Evolutionary conservation across 2,797 vertebrate species (phyloP), one percentile per base, ranked within the genome.

Genomic region (Antrozous pallidus): DNA sequence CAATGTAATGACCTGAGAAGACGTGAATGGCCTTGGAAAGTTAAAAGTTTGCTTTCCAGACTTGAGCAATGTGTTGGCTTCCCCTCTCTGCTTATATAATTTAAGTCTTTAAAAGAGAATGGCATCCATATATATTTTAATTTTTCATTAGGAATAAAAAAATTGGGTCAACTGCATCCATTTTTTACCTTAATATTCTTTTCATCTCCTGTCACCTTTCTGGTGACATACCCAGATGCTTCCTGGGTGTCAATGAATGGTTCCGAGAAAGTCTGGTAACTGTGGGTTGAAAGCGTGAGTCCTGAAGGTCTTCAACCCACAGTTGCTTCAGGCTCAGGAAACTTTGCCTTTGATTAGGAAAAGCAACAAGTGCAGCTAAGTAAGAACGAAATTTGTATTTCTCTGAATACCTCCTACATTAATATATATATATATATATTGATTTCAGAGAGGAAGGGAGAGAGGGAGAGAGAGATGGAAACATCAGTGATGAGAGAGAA

Each of bases 1-100:
- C 71, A 93, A 91, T 75, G 95, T 91, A 86, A 86, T 28, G 95
- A 77, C 36, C 40, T 82, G 84, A 84, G 38, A 96, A 94, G 4
- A n/a, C 45, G 6, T 74, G 36, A 95, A 71, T 28, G 81, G 8
- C 18, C 33, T 78, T 13, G 22, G 49, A 96, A 97, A 96, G 90
- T 20, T 73, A 81, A 94, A 73, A 78, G 8, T 73, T 93, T 3
- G 22, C 71, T 96, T 96, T 93, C 54, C 33, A 26, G 86, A 2
- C 20, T 56, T 74, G 31, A 90, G 61, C 31, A 47, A 31, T 93
- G 61, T 36, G 79, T 78, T 91, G 90, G 42, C 22, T 12, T 31
- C 0, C 40, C 88, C 61, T 4, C 36, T 8, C 36, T 10, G 8
- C 49, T 90, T 45, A 42, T 6, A 16, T 24, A 80, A 61, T 20